Conservation (phyloP, 2,113 vertebrate species). For the Dasyornis broadbenti region DNA sequence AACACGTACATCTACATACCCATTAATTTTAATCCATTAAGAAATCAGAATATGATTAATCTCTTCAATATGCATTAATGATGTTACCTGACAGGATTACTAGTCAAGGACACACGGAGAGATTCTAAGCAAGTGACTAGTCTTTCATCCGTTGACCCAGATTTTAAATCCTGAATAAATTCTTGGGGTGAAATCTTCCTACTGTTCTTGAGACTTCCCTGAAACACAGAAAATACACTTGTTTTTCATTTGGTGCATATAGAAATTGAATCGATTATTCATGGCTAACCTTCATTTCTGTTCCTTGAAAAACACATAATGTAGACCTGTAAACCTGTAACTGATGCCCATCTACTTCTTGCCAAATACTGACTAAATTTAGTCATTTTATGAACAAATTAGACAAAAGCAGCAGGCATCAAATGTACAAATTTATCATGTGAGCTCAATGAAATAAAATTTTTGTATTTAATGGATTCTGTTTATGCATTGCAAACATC, state of each 20-base stretch:
- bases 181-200: slow-evolving; percentile 90
- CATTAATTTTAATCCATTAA: slow-evolving; percentile 15
- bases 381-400: background rate
- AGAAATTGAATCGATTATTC: background rate
- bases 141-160: slow-evolving; percentile 85
- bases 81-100: slow-evolving; percentile 95
- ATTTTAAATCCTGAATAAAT: slow-evolving; percentile 91
- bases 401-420: background rate
- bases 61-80: background rate
- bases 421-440: background rate
- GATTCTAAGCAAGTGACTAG: slow-evolving; percentile 90
- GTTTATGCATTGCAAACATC: background rate
- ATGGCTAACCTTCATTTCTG: background rate
- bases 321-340: background rate
- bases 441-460: background rate
- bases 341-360: background rate
- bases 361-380: background rate
- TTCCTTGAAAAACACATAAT: background rate
- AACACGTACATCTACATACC: background rate
- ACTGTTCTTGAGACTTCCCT: slow-evolving; percentile 88
- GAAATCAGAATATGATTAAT: slow-evolving; percentile 17
- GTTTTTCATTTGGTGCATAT: background rate
- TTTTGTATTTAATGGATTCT: background rate
- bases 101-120: slow-evolving; percentile 91
- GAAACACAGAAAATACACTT: slow-evolving; percentile 21